Evolutionary conservation across 2,888 invertebrate species (phyloP), one percentile per base, ranked within the genome.

Genomic region (Callinectes sapidus): DNA sequence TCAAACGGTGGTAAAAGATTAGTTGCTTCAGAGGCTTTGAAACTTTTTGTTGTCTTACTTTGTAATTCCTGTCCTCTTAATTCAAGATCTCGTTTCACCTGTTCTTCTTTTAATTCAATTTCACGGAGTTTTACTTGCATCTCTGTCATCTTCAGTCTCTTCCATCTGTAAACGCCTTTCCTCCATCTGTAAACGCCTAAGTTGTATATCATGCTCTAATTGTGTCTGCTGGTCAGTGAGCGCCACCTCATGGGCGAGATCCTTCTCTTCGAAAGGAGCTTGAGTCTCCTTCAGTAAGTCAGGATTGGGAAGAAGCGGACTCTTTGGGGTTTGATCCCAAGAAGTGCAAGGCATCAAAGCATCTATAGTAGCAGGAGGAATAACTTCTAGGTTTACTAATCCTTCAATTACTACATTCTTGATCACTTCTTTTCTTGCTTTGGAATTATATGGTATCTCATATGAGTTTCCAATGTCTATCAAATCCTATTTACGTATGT

Each of bases 11-110:
- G 39, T 16, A 85, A 28, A 13, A 85, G 39, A 85, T 28, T 85
- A 85, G 85, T 85, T 5, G 85, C 85, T 85, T 85, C 85, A 14
- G 85, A 85, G 85, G 85, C 28, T 85, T 85, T 85, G 85, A 85
- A 85, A 5, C 28, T 85, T 2, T 14, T 39, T 85, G 14, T 85
- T 32, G 85, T 32, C 85, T 85, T 5, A 5, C 14, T 85, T 85
- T 85, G 85, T 85, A 85, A 32, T 61, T 61, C 61, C 18, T 61
- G 54, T 61, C 18, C 61, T 61, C 18, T 61, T 18, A 61, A 16
- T 61, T 61, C 61, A 61, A 61, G 61, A 61, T 61, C 61, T 61
- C 18, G 61, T 61, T 61, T 61, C 61, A 18, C 61, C 61, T 61
- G 61, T 61, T 16, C 61, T 61, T 61, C 61, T 61, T 61, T 61